Evolutionary conservation across 2,888 invertebrate genomes (phyloP).

Genomic region (Brachynemurus nebulosus): DNA sequence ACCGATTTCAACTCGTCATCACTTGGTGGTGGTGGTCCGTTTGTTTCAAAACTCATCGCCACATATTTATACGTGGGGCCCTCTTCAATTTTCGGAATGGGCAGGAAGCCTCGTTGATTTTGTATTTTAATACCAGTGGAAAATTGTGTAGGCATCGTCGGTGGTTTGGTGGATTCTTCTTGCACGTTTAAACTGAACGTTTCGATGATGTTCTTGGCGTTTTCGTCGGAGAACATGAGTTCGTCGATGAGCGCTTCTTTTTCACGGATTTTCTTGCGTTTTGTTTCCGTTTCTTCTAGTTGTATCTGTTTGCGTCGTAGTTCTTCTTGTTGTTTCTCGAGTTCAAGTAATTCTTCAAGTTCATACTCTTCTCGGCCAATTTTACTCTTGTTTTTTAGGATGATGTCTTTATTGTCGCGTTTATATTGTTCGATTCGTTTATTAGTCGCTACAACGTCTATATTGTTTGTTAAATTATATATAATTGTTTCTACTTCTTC

Average conservation of each 20-base stretch:
- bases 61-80: conserved; percentile 62
- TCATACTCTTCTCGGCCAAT: conserved; percentile 71
- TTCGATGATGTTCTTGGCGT: conserved; percentile 77
- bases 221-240: conserved; percentile 81
- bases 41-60: conserved; percentile 40
- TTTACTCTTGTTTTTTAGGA: conserved; percentile 65
- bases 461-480: conserved; percentile 78
- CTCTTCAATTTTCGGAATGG: conserved; percentile 59
- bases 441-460: conserved; percentile 78
- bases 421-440: conserved; percentile 84
- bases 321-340: conserved; percentile 67
- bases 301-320: conserved; percentile 53
- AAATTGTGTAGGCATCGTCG: conserved; percentile 51
- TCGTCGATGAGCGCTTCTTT: conserved; percentile 92
- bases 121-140: conserved; percentile 78
- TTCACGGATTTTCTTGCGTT: conserved; percentile 69
- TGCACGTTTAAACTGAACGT: conserved; percentile 60
- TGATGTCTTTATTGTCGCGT: conserved; percentile 74
- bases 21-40: conserved; percentile 62
- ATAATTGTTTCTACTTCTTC: conserved; percentile 90
- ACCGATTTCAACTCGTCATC: conserved; percentile 44
- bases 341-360: conserved; percentile 69
- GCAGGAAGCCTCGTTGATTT: conserved; percentile 44
- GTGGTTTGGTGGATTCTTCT: conserved; percentile 41
- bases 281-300: conserved; percentile 53